Evolutionary conservation across 2,113 vertebrate species (phyloP), one percentile per base, ranked within the genome.

Genomic region (Podarcis cretensis): DNA sequence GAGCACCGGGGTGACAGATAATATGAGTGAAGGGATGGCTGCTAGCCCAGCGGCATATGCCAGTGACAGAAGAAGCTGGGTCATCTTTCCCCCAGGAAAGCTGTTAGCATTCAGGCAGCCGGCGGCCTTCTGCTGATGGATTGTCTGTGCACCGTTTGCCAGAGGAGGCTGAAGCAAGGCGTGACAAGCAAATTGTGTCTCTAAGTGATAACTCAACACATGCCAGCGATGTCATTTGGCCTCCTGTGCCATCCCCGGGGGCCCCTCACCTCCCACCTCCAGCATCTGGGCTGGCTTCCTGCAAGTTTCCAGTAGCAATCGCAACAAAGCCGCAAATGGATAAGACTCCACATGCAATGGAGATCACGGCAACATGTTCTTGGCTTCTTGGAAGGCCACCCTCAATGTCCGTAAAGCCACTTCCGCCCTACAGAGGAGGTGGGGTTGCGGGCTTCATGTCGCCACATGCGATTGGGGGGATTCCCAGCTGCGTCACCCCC

Each of bases 81-180:
- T 54, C 74, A 35, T 40, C 16, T 6, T 59, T 57, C 71, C 81
- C 57, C 43, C 73, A 57, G 57, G 71, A 88, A 83, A 76, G n/a
- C 43, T 21, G 30, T n/a, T 57, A 14, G 43, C 6, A 27, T 27
- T 54, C 81, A n/a, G 63, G 27, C 85, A 16, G 76, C 30, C 30
- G 9, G 20, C 12, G 12, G 40, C 82, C 23, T 37, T 69, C 40
- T 37, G 18, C 65, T 0, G 0, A 30, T 73, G 71, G 77, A 74
- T 32, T 0, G 1, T 9, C 6, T 6, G 25, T 20, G 4, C 40
- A 35, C 13, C n/a, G 20, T 48, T 1, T 16, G 43, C 9, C 16
- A n/a, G 2, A 16, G 23, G 35, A 23, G 35, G 5, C 69, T 21
- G 25, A 37, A 37, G 23, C 8, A 25, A 13, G 6, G 25, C 5